phyloP scores from a whole-genome alignment of 2,888 invertebrate species.

The Sympetrum striolatum region DNA sequence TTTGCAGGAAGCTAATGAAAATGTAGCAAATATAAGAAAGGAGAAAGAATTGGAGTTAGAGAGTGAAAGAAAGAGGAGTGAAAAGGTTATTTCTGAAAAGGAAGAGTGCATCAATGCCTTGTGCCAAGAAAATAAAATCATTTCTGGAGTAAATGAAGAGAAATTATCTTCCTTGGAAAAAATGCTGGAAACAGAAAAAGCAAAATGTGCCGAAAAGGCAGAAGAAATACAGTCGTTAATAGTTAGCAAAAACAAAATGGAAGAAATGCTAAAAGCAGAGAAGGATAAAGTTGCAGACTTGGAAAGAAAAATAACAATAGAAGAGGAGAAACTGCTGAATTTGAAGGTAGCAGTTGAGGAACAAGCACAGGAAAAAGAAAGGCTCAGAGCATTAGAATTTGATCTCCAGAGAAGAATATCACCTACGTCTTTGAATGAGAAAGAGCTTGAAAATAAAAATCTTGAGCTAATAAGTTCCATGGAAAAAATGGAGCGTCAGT shows the following conservation, averaged over 20 bases:
- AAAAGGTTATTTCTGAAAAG: background rate
- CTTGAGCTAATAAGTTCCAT: background rate
- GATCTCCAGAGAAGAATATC: background rate
- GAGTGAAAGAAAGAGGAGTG: background rate
- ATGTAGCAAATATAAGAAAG: background rate
- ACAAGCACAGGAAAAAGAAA: conserved; percentile 60
- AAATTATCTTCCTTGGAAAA: background rate
- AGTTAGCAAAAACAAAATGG: background rate
- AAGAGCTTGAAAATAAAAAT: background rate
- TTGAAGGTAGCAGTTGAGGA: conserved; percentile 62
- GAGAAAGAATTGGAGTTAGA: background rate
- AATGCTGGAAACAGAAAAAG: background rate
- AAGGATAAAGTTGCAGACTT: background rate
- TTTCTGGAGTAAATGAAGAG: background rate
- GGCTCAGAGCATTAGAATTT: conserved; percentile 51
- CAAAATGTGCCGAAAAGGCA: background rate
- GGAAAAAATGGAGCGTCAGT: background rate
- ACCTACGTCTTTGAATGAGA: background rate
- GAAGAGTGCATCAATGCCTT: background rate
- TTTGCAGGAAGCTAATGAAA: background rate
- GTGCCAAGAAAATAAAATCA: background rate
- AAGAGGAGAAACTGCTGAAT: conserved; percentile 56
- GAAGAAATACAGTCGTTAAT: background rate
- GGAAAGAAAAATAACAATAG: background rate
- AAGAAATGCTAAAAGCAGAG: background rate